Evolutionary conservation across 2,797 vertebrate genomes (phyloP), one percentile per base, ranked within the genome.

Genomic region (Neostethus bicornis): DNA sequence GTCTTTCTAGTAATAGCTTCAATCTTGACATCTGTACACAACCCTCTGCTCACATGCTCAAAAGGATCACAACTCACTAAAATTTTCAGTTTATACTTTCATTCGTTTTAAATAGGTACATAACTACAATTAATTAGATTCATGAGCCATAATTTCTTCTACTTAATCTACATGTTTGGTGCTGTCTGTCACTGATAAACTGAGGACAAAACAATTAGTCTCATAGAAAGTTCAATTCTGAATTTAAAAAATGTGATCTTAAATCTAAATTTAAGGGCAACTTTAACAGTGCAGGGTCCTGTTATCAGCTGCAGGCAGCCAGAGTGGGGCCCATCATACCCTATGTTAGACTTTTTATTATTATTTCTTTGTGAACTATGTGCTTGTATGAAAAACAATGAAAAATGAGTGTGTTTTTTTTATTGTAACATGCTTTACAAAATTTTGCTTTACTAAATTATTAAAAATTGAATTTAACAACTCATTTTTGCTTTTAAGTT

Each of bases 351-450:
- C 78, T 77, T 79, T 56, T 85, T 77, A 77, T 89, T 71, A 79
- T 83, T 65, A 60, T 67, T 75, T 79, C 66, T 70, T 64, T 69
- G 66, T 85, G 24, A 82, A 84, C 79, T 58, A 64, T 85, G 88
- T 90, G 83, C 88, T 94, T 81, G 85, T 92, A 81, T 55, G 79
- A 85, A 66, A 74, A 75, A 68, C 73, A 68, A 55, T 60, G 58
- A 50, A 83, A 61, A 88, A 61, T 84, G 73, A 87, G 80, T 70
- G 31, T 90, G 88, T 64, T 80, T 81, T 91, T 51, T 91, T 89
- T 92, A 94, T 94, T 95, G 93, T 95, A 95, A 95, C 93, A 94
- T 94, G 93, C 92, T 95, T 95, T 95, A 95, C 92, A 94, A 94
- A 91, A 90, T 76, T 77, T 88, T 92, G 91, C 87, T 94, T 95